Percentiles rank a stretch among this genome's conserved stretches.
Evolutionary conservation across 2,113 vertebrate genomes (phyloP).

Genomic region (Naja naja): DNA sequence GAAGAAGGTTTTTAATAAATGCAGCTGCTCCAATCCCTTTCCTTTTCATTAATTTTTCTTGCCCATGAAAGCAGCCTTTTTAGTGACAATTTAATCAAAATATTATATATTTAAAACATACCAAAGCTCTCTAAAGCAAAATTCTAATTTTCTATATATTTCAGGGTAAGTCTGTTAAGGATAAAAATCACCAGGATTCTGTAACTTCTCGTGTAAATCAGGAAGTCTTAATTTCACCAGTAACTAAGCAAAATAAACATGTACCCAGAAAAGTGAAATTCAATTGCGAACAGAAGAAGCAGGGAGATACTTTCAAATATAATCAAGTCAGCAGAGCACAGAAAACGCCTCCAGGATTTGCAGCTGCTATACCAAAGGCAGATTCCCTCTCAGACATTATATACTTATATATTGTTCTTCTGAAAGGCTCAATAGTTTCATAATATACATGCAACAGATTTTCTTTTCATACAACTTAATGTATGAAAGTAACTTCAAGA

Average conservation of each 20-base stretch:
- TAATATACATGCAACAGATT: background rate
- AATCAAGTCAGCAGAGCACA: slow-evolving; percentile 31
- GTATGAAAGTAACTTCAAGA: background rate
- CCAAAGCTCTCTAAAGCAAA: background rate
- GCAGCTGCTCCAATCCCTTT: background rate
- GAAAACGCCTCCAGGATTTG: slow-evolving; percentile 57
- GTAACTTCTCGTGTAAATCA: slow-evolving; percentile 68
- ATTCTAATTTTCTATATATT: background rate
- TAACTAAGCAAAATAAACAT: slow-evolving; percentile 27
- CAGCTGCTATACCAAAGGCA: slow-evolving; percentile 62
- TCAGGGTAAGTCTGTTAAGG: slow-evolving; percentile 36
- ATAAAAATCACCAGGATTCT: slow-evolving; percentile 54
- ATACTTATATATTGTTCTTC: background rate
- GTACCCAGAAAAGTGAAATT: slow-evolving; percentile 61
- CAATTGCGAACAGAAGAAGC: slow-evolving; percentile 69
- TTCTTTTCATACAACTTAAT: background rate
- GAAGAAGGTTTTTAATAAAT: background rate
- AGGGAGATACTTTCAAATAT: slow-evolving; percentile 35
- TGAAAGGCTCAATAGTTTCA: background rate
- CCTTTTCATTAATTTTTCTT: background rate
- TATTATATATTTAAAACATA: background rate
- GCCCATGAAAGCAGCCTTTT: background rate
- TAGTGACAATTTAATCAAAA: background rate
- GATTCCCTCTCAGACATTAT: background rate
- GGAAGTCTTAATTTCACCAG: slow-evolving; percentile 66